These are phyloP conservation scores for Drosophila maculinotata DNA, from an alignment of 2,888 invertebrate species.

Conservation along the genomic window DNA sequence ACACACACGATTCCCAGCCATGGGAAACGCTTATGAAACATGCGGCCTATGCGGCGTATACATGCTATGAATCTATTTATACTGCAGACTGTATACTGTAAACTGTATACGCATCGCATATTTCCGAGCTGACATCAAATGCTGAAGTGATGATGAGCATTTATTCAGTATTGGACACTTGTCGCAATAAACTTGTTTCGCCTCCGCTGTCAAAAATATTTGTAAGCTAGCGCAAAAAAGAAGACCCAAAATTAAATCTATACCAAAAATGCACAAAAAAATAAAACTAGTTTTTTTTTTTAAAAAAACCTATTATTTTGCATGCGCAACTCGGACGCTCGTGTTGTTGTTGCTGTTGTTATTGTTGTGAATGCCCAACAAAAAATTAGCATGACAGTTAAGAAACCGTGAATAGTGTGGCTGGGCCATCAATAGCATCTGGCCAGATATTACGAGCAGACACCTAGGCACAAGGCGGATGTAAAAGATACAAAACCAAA, in stretches of 20 bases:
- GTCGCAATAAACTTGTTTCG: conserved; percentile 67
- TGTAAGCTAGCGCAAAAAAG: conserved; percentile 20
- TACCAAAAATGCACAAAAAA: conserved; percentile 50
- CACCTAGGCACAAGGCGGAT: conserved; percentile 40
- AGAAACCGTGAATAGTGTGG: conserved; percentile 28
- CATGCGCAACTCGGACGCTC: conserved; percentile 56
- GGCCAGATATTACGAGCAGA: conserved; percentile 23
- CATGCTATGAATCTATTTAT: not conserved
- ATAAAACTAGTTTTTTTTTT: conserved; percentile 52
- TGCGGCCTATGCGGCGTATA: not conserved
- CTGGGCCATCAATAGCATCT: conserved; percentile 40
- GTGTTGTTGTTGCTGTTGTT: conserved; percentile 14
- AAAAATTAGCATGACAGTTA: conserved; percentile 69
- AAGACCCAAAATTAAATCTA: conserved; percentile 49
- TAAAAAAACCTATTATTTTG: conserved; percentile 29
- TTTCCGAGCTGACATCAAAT: conserved; percentile 64
- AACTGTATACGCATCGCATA: no score
- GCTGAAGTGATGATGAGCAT: conserved; percentile 23
- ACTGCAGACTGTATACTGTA: no score
- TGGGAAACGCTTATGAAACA: not conserved
- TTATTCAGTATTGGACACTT: conserved; percentile 58
- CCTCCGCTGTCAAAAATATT: conserved; percentile 48
- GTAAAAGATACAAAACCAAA: conserved; percentile 40
- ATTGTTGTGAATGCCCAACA: conserved; percentile 16
- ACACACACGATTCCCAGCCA: conserved; percentile 4